phyloP scores from a whole-genome alignment of 2,113 vertebrate genomes.

The Epinephelus cyanopodus region DNA sequence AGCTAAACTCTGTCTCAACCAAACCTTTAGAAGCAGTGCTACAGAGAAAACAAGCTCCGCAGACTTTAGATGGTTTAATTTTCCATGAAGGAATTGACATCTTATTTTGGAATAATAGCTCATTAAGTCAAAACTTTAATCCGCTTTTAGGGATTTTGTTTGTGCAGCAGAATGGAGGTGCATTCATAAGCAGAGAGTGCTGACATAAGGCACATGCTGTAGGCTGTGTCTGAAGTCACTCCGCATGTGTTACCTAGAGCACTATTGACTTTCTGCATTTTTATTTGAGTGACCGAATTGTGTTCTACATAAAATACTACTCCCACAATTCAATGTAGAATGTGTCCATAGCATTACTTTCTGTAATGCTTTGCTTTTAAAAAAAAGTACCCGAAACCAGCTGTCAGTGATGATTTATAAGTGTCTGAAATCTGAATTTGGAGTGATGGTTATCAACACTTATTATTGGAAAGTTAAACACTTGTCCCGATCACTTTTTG shows the following conservation, averaged over 20 bases:
- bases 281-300: background rate
- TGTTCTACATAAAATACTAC: background rate
- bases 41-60: background rate
- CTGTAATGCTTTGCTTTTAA: background rate
- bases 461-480: too few species aligned
- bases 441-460: too few species aligned
- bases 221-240: background rate
- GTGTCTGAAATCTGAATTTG: too few species aligned
- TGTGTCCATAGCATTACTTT: too few species aligned
- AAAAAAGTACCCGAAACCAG: too few species aligned
- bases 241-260: background rate
- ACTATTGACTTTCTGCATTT: background rate
- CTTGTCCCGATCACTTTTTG: too few species aligned
- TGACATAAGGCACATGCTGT: conserved; percentile 5
- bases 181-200: background rate
- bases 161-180: conserved; percentile 8
- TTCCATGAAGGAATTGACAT: background rate
- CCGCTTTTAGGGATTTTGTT: conserved; percentile 6
- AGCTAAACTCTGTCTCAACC: background rate
- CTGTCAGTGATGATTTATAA: too few species aligned
- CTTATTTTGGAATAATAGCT: conserved; percentile 17
- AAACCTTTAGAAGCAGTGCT: background rate
- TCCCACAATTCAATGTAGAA: background rate
- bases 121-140: conserved; percentile 8
- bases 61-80: background rate